A percentile compares a stretch with the other conserved stretches of the same genome.
Evolutionary conservation across 1,140 invertebrate species (phyloP).

Genomic region (Gryon sp.): DNA sequence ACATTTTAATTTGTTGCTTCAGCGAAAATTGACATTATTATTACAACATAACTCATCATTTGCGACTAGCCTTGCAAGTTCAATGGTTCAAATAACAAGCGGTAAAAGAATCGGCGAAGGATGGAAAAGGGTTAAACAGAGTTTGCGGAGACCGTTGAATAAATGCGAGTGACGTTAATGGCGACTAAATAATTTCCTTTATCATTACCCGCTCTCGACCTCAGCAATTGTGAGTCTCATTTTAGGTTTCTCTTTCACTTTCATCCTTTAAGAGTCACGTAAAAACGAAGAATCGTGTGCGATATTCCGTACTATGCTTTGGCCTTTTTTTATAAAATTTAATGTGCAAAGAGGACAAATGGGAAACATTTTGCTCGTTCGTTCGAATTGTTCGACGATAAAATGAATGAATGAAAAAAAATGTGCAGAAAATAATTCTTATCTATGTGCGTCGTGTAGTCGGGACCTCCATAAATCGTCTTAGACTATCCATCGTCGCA

Average conservation of each 20-base stretch:
- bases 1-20: constrained; percentile 35
- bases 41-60: constrained; percentile 66
- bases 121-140: constrained; percentile 47
- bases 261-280: constrained; percentile 29
- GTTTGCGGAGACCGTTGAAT: constrained; percentile 54
- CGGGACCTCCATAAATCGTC: constrained; percentile 8
- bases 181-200: constrained; percentile 77
- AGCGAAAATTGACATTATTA: constrained; percentile 64
- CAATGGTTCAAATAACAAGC: constrained; percentile 72
- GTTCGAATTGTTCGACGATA: constrained; percentile 44
- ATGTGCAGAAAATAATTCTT: constrained; percentile 31
- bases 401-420: constrained; percentile 19
- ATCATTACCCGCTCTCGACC: constrained; percentile 67
- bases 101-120: constrained; percentile 52
- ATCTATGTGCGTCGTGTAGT: constrained; percentile 13
- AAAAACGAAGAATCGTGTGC: constrained; percentile 57
- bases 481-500: constrained; percentile 6
- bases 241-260: constrained; percentile 27
- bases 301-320: constrained; percentile 45
- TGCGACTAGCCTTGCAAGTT: constrained; percentile 62
- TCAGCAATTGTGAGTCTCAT: constrained; percentile 63
- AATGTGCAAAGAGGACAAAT: constrained; percentile 44
- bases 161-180: constrained; percentile 77
- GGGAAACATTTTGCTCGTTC: constrained; percentile 59
- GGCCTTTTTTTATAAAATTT: constrained; percentile 64